Evolutionary conservation across 1,140 invertebrate species (phyloP).

Genomic region (Zaprionus nigranus): DNA sequence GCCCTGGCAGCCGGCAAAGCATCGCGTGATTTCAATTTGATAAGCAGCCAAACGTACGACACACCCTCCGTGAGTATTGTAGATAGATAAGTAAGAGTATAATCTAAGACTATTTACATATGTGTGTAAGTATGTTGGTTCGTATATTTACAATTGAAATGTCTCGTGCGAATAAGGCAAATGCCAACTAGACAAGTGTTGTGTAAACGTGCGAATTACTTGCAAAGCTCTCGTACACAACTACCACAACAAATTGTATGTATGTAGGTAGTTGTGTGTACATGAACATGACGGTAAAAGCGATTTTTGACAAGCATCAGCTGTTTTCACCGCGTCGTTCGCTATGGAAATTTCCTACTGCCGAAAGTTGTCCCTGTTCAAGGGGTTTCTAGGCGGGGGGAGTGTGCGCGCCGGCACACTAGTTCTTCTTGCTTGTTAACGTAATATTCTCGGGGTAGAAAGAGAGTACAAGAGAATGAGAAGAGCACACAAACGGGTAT

Average conservation of each 20-base stretch:
- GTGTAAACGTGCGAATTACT: slow-evolving; percentile 55
- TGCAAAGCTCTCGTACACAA: slow-evolving; percentile 38
- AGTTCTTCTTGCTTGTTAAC: slow-evolving; percentile 55
- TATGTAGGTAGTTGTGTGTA: not conserved
- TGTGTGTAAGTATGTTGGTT: not conserved
- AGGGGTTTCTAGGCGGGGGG: not conserved
- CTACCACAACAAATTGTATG: not conserved
- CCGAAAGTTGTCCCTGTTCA: slow-evolving; percentile 35
- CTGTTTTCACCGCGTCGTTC: slow-evolving; percentile 57
- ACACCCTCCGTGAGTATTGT: slow-evolving; percentile 49
- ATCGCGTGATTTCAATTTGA: slow-evolving; percentile 68
- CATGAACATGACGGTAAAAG: slow-evolving; percentile 17
- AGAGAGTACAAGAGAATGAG: slow-evolving; percentile 32
- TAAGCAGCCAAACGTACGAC: slow-evolving; percentile 75
- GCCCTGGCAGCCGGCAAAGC: slow-evolving; percentile 21
- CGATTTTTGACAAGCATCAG: slow-evolving; percentile 71
- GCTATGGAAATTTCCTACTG: slow-evolving; percentile 73
- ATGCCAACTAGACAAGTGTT: slow-evolving; percentile 46
- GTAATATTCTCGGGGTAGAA: slow-evolving; percentile 13
- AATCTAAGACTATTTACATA: slow-evolving; percentile 1
- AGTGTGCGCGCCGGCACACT: slow-evolving; percentile 11
- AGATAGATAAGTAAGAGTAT: slow-evolving; percentile 28
- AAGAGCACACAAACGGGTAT: slow-evolving; percentile 5
- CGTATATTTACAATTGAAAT: slow-evolving; percentile 23
- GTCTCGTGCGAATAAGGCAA: slow-evolving; percentile 33